These are phyloP conservation scores for Amiota mariae DNA, from an alignment of 2,888 invertebrate genomes.

Conservation along the genomic window DNA sequence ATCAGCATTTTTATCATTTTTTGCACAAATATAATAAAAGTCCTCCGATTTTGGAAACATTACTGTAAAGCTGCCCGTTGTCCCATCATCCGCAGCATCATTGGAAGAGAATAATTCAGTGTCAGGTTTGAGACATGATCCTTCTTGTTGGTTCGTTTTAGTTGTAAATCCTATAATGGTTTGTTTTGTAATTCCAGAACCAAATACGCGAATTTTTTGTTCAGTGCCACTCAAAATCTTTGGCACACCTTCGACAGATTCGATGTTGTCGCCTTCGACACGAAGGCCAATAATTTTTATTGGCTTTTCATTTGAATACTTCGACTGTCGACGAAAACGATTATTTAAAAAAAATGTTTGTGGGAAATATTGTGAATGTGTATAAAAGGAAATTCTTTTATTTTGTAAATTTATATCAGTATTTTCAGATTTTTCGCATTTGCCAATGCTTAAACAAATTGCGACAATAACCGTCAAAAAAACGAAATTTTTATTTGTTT, in stretches of 20 bases:
- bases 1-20: constrained; percentile 66
- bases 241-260: constrained; percentile 77
- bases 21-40: constrained; percentile 76
- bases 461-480: too few relatives aligned
- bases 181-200: constrained; percentile 78
- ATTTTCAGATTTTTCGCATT: too few relatives aligned
- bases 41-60: constrained; percentile 74
- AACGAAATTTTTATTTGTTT: too few relatives aligned
- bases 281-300: constrained; percentile 51
- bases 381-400: neutral
- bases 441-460: too few relatives aligned
- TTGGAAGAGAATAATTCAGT: constrained; percentile 66
- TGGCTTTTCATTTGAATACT: neutral
- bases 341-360: neutral
- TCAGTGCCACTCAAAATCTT: constrained; percentile 78
- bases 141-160: constrained; percentile 75
- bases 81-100: constrained; percentile 69
- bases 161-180: constrained; percentile 84
- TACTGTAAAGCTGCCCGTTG: constrained; percentile 76
- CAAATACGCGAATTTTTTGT: constrained; percentile 83
- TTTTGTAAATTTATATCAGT: neutral
- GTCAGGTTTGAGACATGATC: constrained; percentile 75
- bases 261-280: constrained; percentile 45
- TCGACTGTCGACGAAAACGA: constrained; percentile 28
- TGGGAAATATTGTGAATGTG: constrained; percentile 23